phyloP scores from a whole-genome alignment of 2,888 invertebrate species.

The Trichopria drosophilae region DNA sequence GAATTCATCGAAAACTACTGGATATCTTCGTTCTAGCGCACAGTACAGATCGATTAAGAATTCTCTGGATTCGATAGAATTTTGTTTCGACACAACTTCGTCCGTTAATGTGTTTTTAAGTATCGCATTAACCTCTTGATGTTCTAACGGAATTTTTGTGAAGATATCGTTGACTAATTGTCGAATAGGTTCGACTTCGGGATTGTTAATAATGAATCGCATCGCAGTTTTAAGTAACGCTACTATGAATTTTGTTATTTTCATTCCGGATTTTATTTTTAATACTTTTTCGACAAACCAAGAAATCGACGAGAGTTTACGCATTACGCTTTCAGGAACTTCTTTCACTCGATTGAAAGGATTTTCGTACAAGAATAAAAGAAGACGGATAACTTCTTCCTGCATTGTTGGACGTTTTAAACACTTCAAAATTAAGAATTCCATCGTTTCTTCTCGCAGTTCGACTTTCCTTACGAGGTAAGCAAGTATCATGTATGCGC shows the following conservation, averaged over 20 bases:
- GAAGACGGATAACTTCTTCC: constrained; percentile 67
- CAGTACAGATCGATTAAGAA: constrained; percentile 45
- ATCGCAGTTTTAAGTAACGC: constrained; percentile 64
- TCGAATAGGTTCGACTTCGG: constrained; percentile 57
- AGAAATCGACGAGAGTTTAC: constrained; percentile 58
- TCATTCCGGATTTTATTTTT: constrained; percentile 63
- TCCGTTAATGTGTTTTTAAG: constrained; percentile 41
- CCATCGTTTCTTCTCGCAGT: constrained; percentile 63
- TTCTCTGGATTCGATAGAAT: constrained; percentile 27
- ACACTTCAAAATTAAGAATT: constrained; percentile 66
- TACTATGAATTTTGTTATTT: constrained; percentile 63
- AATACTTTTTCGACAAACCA: constrained; percentile 62
- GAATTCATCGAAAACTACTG: constrained; percentile 70
- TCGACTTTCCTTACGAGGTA: constrained; percentile 69
- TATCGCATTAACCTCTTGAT: constrained; percentile 56
- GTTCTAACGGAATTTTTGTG: constrained; percentile 64
- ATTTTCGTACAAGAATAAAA: constrained; percentile 72
- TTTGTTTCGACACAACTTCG: constrained; percentile 26
- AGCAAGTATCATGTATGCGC: constrained; percentile 74
- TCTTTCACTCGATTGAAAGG: constrained; percentile 61
- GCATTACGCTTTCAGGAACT: constrained; percentile 63
- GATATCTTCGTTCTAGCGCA: constrained; percentile 70
- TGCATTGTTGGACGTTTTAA: constrained; percentile 62
- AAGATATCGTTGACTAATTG: constrained; percentile 65
- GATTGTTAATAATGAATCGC: constrained; percentile 60